Conservation (phyloP, 2,797 vertebrate genomes). For the Vipera latastei region DNA sequence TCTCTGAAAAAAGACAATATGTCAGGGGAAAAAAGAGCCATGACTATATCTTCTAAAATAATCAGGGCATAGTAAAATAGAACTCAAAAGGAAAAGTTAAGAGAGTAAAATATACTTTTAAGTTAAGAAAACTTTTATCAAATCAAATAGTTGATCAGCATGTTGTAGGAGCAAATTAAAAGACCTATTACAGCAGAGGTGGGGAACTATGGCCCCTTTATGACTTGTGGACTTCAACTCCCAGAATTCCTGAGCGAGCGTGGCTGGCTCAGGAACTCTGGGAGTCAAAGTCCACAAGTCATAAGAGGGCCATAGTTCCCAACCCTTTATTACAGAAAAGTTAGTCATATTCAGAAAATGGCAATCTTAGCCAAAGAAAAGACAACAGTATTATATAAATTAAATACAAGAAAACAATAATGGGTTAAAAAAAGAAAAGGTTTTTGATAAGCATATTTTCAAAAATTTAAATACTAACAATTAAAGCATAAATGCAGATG, state of each 20-base stretch:
- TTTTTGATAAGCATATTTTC: background rate
- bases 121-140: background rate
- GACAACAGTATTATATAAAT: background rate
- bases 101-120: background rate
- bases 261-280: background rate
- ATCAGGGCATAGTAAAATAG: background rate
- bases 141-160: background rate
- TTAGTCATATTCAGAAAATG: background rate
- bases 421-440: background rate
- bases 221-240: background rate
- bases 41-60: background rate
- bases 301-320: background rate
- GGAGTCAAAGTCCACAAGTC: background rate
- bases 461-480: background rate
- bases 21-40: background rate
- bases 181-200: background rate
- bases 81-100: background rate
- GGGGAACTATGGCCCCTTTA: background rate
- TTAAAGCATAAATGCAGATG: background rate
- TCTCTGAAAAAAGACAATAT: slow-evolving; percentile 73
- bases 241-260: background rate
- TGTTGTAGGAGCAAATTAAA: background rate
- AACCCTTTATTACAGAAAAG: background rate
- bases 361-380: background rate
- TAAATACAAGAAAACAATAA: background rate